A percentile compares a stretch with the other conserved stretches of the same genome.
These are phyloP conservation scores for Calyptomena viridis DNA, from an alignment of 2,113 vertebrate species.

Conservation along the genomic window DNA sequence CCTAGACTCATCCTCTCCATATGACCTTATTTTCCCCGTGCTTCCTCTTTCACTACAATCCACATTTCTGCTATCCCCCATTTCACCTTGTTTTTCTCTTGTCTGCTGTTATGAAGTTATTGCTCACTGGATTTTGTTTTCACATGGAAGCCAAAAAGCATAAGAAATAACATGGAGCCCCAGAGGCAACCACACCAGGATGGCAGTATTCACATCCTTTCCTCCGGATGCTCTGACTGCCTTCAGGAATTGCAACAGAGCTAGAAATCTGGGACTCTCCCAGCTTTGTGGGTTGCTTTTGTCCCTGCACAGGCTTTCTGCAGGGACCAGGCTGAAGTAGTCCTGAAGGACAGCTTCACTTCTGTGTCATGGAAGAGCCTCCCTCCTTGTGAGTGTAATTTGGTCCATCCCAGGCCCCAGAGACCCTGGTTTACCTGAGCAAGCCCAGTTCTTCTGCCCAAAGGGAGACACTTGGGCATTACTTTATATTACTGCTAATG, in stretches of 20 bases:
- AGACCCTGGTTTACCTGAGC: not conserved
- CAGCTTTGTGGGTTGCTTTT: not conserved
- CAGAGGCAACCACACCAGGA: not conserved
- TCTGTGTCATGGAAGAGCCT: not conserved
- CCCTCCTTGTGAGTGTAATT: not conserved
- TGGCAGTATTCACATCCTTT: not conserved
- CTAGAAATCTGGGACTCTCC: not conserved
- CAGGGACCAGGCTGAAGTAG: not conserved
- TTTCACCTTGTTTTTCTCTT: not conserved
- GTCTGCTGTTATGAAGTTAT: not conserved
- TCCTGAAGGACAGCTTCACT: not conserved
- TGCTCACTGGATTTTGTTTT: slow-evolving; percentile 8
- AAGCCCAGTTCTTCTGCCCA: not conserved
- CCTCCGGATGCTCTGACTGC: not conserved
- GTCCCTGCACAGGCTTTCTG: not conserved
- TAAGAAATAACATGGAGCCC: not conserved
- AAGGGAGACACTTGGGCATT: not conserved
- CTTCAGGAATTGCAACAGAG: not conserved
- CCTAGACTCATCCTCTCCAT: not conserved
- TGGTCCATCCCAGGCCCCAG: not conserved
- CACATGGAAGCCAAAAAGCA: not conserved
- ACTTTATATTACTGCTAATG: not conserved
- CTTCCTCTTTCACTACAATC: not conserved
- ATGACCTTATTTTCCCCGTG: not conserved
- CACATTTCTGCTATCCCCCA: not conserved